Base-by-base conservation (phyloP, 1,140 invertebrate genomes). In the Polypedilum vanderplanki region DNA sequence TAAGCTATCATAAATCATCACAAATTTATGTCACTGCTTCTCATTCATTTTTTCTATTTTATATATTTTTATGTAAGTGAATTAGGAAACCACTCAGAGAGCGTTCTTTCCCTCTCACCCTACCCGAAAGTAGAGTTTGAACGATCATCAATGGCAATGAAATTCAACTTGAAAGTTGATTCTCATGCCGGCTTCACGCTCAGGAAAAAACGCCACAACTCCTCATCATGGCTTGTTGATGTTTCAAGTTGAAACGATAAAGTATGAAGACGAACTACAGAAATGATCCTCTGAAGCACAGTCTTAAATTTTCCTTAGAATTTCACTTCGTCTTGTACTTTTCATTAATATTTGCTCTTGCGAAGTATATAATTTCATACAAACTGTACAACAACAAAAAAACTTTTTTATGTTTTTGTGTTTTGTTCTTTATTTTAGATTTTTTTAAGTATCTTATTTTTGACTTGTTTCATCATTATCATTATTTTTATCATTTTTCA, bases 161-260 rank as follows among this genome's bases (percentile, higher is more conserved):
- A 1, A 18, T 18, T 12, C 20, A 18, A 70, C 9, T 18, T 20
- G 17, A 70, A 7, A 20, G 17, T 17, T 18, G 17, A 7, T 57
- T 70, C 17, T 70, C 65, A 70, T 70, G 65, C 65, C 65, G 65
- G 65, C 65, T 70, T 70, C 65, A 70, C 65, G 65, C 65, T 70
- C 65, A 70, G 65, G 65, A 70, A 70, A 70, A 70, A 70, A 70
- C 17, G 65, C 65, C 65, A 70, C 18, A 70, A 70, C 65, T 70
- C 65, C 4, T 70, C 65, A 70, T 70, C 65, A 70, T 70, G 65
- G 65, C 65, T 70, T 70, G 65, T 70, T 20, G 9, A 70, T n/a
- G 65, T 70, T 70, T 70, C 65, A 20, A 1, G 1, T 70, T 18
- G 65, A 70, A 70, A 70, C 65, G 65, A 70, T 22, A 22, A 70